Evolutionary conservation across 2,113 vertebrate genomes (phyloP).

Genomic region (Caranx melampygus): DNA sequence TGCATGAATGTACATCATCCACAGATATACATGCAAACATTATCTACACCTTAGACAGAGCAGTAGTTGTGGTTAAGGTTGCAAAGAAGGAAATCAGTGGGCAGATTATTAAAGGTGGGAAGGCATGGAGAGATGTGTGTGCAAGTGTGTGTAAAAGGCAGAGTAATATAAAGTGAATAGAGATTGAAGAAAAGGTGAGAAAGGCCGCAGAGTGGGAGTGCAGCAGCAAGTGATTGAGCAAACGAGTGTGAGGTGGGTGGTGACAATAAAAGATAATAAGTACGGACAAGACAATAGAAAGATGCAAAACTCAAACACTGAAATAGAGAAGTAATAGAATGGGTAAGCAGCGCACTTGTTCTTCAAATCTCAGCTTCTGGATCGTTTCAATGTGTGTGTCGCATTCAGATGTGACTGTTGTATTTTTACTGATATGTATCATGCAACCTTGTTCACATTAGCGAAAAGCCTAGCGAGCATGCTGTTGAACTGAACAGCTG

Average conservation of each 20-base stretch:
- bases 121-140: neutral
- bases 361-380: neutral
- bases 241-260: neutral
- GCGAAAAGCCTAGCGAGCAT: conserved; percentile 19
- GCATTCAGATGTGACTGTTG: conserved; percentile 21
- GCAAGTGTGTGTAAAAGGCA: conserved; percentile 4
- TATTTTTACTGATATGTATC: conserved; percentile 36
- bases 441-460: conserved; percentile 30
- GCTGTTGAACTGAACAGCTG: conserved; percentile 43
- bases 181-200: conserved; percentile 12
- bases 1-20: neutral
- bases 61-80: neutral
- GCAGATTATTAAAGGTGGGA: conserved; percentile 23
- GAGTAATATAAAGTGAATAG: conserved; percentile 17
- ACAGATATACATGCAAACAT: neutral
- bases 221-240: conserved; percentile 10
- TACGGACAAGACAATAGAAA: neutral
- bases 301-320: conserved; percentile 10
- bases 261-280: conserved; percentile 17
- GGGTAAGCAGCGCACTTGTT: conserved; percentile 8
- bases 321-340: neutral
- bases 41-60: neutral
- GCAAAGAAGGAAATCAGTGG: conserved; percentile 3
- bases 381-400: neutral
- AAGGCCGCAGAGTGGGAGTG: neutral